Evolutionary conservation across 2,888 invertebrate genomes (phyloP).

Genomic region (Chymomyza fuscimana): DNA sequence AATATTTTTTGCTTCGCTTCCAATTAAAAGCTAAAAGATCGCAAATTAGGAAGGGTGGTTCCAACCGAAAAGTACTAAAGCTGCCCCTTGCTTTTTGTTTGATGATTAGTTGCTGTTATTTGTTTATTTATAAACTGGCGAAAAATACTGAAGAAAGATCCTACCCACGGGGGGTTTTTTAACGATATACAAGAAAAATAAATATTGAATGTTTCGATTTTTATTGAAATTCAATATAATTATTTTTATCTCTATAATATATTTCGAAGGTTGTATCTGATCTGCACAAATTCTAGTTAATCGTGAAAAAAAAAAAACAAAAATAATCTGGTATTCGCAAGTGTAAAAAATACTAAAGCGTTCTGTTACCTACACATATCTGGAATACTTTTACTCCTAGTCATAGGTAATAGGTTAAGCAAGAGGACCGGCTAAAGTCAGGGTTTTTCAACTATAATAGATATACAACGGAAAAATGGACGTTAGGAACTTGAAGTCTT

Average conservation of each 20-base stretch:
- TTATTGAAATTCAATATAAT: background rate
- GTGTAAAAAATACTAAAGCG: no score
- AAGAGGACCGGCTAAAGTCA: no score
- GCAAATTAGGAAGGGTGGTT: no score
- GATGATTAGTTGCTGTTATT: background rate
- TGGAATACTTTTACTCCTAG: no score
- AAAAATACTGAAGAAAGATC: background rate
- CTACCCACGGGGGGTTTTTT: background rate
- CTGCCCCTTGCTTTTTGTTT: background rate
- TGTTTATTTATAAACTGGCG: background rate
- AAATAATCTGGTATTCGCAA: no score
- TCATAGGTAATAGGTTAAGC: no score
- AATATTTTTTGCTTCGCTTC: background rate
- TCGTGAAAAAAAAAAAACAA: background rate
- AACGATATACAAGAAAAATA: background rate
- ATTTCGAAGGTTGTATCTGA: background rate
- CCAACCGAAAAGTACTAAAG: no score
- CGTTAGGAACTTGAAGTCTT: no score
- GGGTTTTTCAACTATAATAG: no score
- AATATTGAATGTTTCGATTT: background rate
- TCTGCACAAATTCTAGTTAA: background rate
- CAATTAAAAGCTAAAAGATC: background rate
- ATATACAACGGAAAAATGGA: no score
- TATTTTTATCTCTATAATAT: background rate
- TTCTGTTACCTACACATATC: no score